Conservation (phyloP, 2,113 vertebrate species). For the Misgurnus anguillicaudatus region DNA sequence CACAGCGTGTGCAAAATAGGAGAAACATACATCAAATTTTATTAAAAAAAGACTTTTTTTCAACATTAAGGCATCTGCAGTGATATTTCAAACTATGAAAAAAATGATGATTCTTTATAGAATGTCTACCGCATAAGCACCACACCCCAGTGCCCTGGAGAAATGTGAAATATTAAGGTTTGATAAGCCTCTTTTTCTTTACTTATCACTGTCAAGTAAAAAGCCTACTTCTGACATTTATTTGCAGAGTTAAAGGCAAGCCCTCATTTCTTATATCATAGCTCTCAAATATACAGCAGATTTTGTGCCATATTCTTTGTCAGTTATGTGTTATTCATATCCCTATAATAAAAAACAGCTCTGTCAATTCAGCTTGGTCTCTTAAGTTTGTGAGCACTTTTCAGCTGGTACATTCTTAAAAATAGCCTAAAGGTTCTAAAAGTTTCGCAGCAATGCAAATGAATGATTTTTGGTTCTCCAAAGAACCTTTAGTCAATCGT, state of each 20-base stretch:
- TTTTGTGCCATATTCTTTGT: not conserved
- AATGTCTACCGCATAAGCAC: not conserved
- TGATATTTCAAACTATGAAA: not conserved
- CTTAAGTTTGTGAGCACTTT: too few species aligned
- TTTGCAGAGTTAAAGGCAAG: not conserved
- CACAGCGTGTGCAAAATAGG: not conserved
- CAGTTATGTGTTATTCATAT: not conserved
- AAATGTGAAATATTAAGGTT: not conserved
- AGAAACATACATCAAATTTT: not conserved
- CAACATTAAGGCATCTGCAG: not conserved
- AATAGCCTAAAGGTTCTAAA: too few species aligned
- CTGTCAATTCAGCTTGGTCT: too few species aligned
- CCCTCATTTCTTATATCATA: not conserved
- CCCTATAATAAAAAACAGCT: too few species aligned
- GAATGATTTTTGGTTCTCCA: too few species aligned
- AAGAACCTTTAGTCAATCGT: too few species aligned
- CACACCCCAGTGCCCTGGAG: not conserved
- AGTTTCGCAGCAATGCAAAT: too few species aligned
- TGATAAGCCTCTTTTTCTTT: not conserved
- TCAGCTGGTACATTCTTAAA: too few species aligned
- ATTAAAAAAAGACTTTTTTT: not conserved
- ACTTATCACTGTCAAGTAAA: slow-evolving; percentile 4
- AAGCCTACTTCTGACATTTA: slow-evolving; percentile 1
- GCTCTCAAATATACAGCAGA: not conserved
- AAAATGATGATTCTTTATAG: not conserved